These are phyloP conservation scores for Antrozous pallidus DNA, from an alignment of 2,797 vertebrate genomes.

Conservation along the genomic window DNA sequence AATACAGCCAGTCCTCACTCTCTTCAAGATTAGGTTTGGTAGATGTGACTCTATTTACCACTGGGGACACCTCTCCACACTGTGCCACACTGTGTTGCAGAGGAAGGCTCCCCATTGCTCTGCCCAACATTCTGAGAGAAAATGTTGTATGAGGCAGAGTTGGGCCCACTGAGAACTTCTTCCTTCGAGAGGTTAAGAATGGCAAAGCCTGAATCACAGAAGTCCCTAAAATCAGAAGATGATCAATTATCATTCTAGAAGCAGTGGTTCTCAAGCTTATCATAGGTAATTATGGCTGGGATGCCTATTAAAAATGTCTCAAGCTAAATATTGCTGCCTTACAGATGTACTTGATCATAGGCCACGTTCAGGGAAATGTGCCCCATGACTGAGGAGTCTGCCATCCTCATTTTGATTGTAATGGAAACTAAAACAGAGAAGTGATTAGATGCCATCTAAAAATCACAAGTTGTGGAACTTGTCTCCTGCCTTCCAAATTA, in stretches of 20 bases:
- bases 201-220: not conserved
- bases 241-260: not conserved
- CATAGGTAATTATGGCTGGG: not conserved
- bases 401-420: not conserved
- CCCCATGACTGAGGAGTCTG: not conserved
- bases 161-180: not conserved
- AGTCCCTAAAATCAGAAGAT: not conserved
- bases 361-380: not conserved
- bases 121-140: not conserved
- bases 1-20: not conserved
- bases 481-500: not conserved
- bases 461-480: not conserved
- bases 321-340: not conserved
- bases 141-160: not conserved
- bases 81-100: not conserved
- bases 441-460: not conserved
- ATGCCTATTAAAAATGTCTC: not conserved
- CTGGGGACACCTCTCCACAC: rapidly evolving
- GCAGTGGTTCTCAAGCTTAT: not conserved
- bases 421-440: not conserved
- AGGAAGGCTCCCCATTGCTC: not conserved
- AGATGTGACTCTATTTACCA: not conserved
- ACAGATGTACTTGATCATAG: not conserved
- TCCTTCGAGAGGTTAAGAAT: not conserved
- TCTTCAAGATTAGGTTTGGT: not conserved